Base-by-base conservation (phyloP, 1,140 invertebrate species). In the Drosophila ambigua region DNA sequence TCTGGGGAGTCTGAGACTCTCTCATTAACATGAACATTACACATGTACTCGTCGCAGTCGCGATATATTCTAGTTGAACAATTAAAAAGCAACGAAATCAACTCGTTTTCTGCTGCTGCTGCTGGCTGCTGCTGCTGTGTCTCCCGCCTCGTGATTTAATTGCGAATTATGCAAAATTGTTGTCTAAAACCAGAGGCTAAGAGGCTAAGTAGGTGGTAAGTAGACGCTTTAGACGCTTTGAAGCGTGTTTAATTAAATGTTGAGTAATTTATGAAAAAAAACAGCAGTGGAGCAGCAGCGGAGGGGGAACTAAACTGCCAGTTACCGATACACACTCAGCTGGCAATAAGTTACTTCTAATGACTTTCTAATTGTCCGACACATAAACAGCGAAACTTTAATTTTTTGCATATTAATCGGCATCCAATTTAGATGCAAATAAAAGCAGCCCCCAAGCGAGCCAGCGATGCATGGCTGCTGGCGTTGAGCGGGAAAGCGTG, bases 221-320 rank as follows among this genome's bases (percentile, higher is more conserved):
- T 87, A 13, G 35, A 39, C 35, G 35, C 35, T 39, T 39, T 39
- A 87, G 83, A 75, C 79, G 79, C 84, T 87, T 87, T 89, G 88
- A 72, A 87, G 79, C 83, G 83, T 87, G 83, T 87, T 87, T 87
- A 87, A 87, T 87, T 87, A 87, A 87, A 87, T 88, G 83, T 89
- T 87, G 83, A 88, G 83, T 88, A 87, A 87, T 87, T 87, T 88
- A 87, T 87, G 79, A 88, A 87, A 85, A 87, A 87, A 78, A 65
- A 55, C 1, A 31, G 4, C 31, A 35, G 31, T 9, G 11, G 2
- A 35, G 52, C 15, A 23, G 35, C 8, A 41, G 26, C 20, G 11
- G 9, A 0, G 2, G 35, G 28, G 7, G 7, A 6, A 31, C 28
- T 31, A 20, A 20, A 0, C 28, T 31, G 28, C 28, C 28, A 31